Evolutionary conservation across 1,140 invertebrate species (phyloP).

Genomic region (Nixonia krombeini): DNA sequence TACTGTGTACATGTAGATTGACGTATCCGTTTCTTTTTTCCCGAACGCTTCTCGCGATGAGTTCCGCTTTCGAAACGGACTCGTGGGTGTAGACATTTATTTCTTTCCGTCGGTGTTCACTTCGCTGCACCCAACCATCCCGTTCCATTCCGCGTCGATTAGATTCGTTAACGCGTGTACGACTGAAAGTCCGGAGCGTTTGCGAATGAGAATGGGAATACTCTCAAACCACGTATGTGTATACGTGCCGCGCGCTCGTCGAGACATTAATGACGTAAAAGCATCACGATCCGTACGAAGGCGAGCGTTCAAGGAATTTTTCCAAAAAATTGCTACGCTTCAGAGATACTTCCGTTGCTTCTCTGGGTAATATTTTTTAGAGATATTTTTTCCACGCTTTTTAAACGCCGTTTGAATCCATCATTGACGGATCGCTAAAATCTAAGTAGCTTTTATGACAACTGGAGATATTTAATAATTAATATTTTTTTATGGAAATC

Average conservation of each 20-base stretch:
- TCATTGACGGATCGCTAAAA: too few species aligned
- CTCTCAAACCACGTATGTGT: background rate
- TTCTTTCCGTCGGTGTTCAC: background rate
- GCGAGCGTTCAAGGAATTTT: background rate
- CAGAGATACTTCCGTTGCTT: too few species aligned
- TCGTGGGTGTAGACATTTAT: background rate
- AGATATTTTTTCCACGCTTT: too few species aligned
- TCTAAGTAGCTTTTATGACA: too few species aligned
- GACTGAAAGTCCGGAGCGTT: background rate
- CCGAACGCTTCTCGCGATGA: background rate
- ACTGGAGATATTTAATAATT: too few species aligned
- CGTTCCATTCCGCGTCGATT: background rate
- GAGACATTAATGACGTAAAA: background rate
- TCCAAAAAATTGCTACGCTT: too few species aligned
- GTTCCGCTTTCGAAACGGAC: background rate
- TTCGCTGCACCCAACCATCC: background rate
- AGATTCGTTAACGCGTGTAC: background rate
- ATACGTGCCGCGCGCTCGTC: background rate
- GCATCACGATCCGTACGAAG: background rate
- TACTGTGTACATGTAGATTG: constrained; percentile 4
- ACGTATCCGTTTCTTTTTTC: background rate
- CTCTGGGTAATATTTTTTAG: too few species aligned
- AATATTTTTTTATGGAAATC: too few species aligned
- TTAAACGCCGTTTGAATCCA: too few species aligned
- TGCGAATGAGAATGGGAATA: background rate